Evolutionary conservation across 2,113 vertebrate species (phyloP), one percentile per base, ranked within the genome.

Genomic region (Grallaria varia): DNA sequence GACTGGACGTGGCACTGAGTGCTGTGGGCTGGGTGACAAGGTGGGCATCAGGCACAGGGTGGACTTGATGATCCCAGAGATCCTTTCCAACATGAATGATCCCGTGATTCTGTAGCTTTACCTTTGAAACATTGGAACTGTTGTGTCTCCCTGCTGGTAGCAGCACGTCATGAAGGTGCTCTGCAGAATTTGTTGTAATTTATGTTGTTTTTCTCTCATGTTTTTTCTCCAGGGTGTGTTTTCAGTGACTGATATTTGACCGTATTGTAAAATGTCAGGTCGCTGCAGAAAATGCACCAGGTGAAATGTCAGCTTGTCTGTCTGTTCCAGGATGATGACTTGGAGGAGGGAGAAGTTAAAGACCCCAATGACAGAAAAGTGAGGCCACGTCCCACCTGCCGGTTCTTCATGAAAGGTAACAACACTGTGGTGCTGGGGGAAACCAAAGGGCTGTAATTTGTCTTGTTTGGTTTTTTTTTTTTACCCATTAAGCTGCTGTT

Each of bases 391-490:
- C 98, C 99, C 77, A 99, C 99, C 95, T 99, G 99, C 98, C 98
- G 99, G 31, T 99, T 99, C 98, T 99, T 99, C 97, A 99, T 99
- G 97, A 99, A 99, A 99, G 99, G 99, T 99, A 97, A 97, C 8
- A 49, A 25, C n/a, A 1, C n/a, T 47, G 42, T 30, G 25, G 0
- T 1, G 18, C 35, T 27, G 30, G 14, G 45, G 25, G 20, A 40
- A 5, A 21, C n/a, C 27, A 42, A 1, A 63, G 30, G 20, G 40
- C 71, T 47, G 35, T 3, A 2, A 0, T 15, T 44, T 40, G 1
- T 47, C 55, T 59, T 28, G 0, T 6, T 49, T 12, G 39, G 14
- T 24, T 18, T 45, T 7, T 1, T 30, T 67, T 78, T n/a, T 63
- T 31, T 5, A 24, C 35, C 71, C 2, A 0, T 62, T 40, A 18